A percentile compares a stretch with the other conserved stretches of the same genome.
phyloP scores from a whole-genome alignment of 2,797 vertebrate species.

The Chelidonichthys spinosus region DNA sequence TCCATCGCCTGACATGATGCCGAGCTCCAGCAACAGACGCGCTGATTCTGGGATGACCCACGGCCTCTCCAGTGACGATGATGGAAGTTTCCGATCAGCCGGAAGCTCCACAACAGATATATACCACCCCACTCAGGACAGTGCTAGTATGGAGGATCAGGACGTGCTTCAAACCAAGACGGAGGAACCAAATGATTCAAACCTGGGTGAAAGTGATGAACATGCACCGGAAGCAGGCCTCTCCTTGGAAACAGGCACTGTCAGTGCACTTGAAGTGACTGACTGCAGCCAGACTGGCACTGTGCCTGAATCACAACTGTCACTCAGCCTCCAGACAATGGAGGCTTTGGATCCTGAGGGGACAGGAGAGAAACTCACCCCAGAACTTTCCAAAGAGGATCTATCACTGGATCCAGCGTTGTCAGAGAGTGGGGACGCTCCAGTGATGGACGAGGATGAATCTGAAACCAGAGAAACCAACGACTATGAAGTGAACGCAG shows the following conservation, averaged over 20 bases:
- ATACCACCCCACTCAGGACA: slow-evolving; percentile 61
- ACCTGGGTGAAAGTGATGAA: slow-evolving; percentile 9
- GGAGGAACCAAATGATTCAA: slow-evolving; percentile 30
- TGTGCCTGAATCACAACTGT: slow-evolving; percentile 52
- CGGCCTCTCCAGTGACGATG: slow-evolving; percentile 68
- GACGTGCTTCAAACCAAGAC: background rate
- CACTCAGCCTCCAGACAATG: slow-evolving; percentile 38
- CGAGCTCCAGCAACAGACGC: background rate
- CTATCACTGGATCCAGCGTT: background rate
- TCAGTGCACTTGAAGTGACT: background rate
- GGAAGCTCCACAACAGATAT: slow-evolving; percentile 73
- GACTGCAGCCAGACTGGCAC: slow-evolving; percentile 37
- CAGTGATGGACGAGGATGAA: slow-evolving; percentile 4
- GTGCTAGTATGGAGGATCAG: slow-evolving; percentile 8
- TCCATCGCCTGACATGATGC: slow-evolving; percentile 13
- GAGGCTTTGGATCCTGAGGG: slow-evolving; percentile 50
- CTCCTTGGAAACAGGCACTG: slow-evolving; percentile 20
- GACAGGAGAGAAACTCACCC: slow-evolving; percentile 25
- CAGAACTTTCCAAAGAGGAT: slow-evolving; percentile 50
- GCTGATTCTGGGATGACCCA: slow-evolving; percentile 29
- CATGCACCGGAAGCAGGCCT: slow-evolving; percentile 1
- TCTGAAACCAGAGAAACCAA: slow-evolving; percentile 18
- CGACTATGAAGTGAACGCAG: slow-evolving; percentile 29
- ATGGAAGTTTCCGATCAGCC: slow-evolving; percentile 69
- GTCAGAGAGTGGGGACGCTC: slow-evolving; percentile 21